phyloP scores from a whole-genome alignment of 2,797 vertebrate species.

The Rhinatrema bivittatum region DNA sequence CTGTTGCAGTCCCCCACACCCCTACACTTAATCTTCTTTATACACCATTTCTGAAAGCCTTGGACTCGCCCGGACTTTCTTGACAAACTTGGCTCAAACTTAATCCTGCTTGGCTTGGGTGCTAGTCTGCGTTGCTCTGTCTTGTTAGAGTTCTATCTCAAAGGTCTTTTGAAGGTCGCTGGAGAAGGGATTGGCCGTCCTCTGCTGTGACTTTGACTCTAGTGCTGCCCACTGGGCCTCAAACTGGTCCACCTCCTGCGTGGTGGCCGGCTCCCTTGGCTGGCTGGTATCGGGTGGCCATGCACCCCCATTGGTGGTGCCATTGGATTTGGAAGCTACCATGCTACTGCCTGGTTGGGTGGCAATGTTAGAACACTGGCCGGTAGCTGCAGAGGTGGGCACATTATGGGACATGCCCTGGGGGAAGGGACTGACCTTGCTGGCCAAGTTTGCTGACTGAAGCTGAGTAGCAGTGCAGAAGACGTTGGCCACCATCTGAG shows the following conservation, averaged over 20 bases:
- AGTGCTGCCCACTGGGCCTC: slow-evolving; percentile 87
- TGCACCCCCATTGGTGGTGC: slow-evolving; percentile 25
- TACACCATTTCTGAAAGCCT: no score
- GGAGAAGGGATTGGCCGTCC: slow-evolving; percentile 76
- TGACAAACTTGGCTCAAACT: no score
- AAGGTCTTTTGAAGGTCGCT: slow-evolving; percentile 79
- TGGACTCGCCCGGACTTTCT: no score
- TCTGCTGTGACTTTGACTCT: slow-evolving; percentile 65
- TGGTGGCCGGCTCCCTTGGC: slow-evolving; percentile 23
- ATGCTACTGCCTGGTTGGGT: slow-evolving; percentile 3
- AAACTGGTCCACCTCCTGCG: slow-evolving; percentile 75
- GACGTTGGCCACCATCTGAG: slow-evolving; percentile 88
- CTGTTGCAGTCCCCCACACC: no score
- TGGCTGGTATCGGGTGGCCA: slow-evolving; percentile 63
- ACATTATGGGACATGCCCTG: slow-evolving; percentile 29
- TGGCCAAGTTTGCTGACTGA: slow-evolving; percentile 44
- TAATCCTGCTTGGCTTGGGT: no score
- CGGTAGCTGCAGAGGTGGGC: slow-evolving; percentile 36
- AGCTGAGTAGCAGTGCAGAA: slow-evolving; percentile 73
- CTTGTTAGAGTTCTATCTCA: slow-evolving; percentile 75
- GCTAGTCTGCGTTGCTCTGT: no score
- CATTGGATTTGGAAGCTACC: slow-evolving; percentile 36
- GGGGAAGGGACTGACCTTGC: slow-evolving; percentile 26
- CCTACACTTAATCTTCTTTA: no score
- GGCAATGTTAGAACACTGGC: slow-evolving; percentile 37